A percentile compares a stretch with the other conserved stretches of the same genome.
Conservation (phyloP, 2,113 vertebrate genomes). For the Oncorhynchus clarkii region DNA sequence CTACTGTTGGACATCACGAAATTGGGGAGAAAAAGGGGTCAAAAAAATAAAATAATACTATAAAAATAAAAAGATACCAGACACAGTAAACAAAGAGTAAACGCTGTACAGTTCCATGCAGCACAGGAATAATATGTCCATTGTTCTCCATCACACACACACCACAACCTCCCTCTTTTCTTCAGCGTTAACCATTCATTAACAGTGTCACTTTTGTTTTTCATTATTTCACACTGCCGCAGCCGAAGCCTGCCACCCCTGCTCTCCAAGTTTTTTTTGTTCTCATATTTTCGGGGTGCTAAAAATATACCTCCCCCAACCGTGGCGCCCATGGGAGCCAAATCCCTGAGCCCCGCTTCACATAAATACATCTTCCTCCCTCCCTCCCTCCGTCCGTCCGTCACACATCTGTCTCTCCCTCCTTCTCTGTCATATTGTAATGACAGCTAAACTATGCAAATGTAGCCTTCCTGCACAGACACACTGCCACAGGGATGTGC, state of each 20-base stretch:
- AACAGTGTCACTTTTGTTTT: slow-evolving; percentile 19
- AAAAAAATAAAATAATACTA: no score
- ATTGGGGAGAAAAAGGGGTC: no score
- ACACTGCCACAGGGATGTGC: not conserved
- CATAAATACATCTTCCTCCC: slow-evolving; percentile 8
- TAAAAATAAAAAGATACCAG: slow-evolving; percentile 25
- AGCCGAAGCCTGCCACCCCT: no score
- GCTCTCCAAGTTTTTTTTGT: no score
- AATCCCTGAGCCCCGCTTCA: slow-evolving; percentile 6
- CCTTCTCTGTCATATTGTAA: slow-evolving; percentile 9
- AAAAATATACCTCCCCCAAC: slow-evolving; percentile 37
- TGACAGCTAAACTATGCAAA: slow-evolving; percentile 24
- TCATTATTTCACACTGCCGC: slow-evolving; percentile 19
- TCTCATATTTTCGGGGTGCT: slow-evolving; percentile 16
- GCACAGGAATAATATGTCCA: slow-evolving; percentile 41
- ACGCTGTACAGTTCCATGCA: slow-evolving; percentile 32
- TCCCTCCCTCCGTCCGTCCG: not conserved
- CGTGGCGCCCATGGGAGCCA: slow-evolving; percentile 26
- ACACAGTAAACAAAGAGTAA: slow-evolving; percentile 28
- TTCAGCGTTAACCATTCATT: not conserved
- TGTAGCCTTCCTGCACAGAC: not conserved
- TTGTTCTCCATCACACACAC: slow-evolving; percentile 40
- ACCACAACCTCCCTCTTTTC: not conserved
- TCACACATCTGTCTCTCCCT: slow-evolving; percentile 6
- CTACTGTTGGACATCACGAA: no score